Percentiles rank a stretch among this genome's conserved stretches.
Evolutionary conservation across 2,797 vertebrate species (phyloP).

Genomic region (Nyctibius grandis): DNA sequence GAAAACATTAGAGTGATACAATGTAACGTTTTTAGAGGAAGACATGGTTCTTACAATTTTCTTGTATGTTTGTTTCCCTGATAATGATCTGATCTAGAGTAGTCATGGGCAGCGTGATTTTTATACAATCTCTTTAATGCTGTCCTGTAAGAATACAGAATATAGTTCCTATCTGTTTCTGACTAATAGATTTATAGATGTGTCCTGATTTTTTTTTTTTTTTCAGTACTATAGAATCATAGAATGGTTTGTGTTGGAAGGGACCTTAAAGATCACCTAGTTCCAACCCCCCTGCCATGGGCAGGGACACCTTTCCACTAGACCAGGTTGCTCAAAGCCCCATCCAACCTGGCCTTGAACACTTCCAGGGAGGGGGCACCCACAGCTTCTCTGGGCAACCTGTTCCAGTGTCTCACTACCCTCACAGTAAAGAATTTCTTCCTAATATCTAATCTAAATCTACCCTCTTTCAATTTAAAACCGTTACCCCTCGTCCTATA

Average conservation of each 20-base stretch:
- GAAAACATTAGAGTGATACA: background rate
- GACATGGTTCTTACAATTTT: background rate
- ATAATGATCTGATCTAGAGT: background rate
- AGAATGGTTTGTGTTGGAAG: background rate
- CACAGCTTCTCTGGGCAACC: background rate
- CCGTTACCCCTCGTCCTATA: accelerated
- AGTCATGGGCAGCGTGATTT: background rate
- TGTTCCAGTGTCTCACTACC: no score
- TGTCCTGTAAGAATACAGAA: background rate
- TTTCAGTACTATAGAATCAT: background rate
- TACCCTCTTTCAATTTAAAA: background rate
- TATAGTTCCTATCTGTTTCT: background rate
- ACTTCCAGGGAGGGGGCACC: background rate
- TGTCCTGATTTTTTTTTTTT: background rate
- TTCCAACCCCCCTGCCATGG: background rate
- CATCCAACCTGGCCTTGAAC: background rate
- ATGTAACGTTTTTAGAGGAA: background rate
- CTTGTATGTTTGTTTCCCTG: background rate
- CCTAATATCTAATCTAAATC: background rate
- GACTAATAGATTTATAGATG: background rate
- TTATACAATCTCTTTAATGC: background rate
- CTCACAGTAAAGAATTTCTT: background rate
- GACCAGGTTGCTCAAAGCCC: no score
- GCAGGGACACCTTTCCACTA: background rate
- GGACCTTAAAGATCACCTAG: background rate